Evolutionary conservation across 2,888 invertebrate species (phyloP).

Genomic region (Leucophenga maculata): DNA sequence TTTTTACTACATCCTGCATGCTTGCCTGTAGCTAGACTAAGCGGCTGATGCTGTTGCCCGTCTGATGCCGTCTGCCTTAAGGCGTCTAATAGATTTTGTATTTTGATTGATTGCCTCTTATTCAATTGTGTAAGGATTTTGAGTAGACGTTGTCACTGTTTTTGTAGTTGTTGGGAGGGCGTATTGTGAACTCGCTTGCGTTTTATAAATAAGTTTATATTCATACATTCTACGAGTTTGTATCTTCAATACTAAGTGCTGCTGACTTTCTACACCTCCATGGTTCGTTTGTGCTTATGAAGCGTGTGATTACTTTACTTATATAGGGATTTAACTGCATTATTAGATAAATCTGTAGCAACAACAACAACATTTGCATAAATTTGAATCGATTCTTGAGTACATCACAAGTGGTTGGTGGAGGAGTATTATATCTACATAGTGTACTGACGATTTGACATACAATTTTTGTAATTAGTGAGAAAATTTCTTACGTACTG

Average conservation of each 20-base stretch:
- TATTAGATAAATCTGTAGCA: slow-evolving; percentile 48
- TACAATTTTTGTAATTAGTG: too few species aligned
- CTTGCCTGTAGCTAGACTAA: background rate
- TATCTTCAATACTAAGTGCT: background rate
- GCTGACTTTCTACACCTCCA: slow-evolving; percentile 2
- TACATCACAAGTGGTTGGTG: too few species aligned
- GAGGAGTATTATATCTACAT: too few species aligned
- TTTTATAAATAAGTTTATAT: too few species aligned
- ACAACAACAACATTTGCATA: background rate
- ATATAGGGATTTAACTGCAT: slow-evolving; percentile 59
- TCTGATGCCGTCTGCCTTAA: background rate
- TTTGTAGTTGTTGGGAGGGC: too few species aligned
- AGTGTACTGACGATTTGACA: too few species aligned
- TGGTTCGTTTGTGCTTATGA: slow-evolving; percentile 59
- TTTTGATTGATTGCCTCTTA: slow-evolving; percentile 66
- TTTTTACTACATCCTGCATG: background rate
- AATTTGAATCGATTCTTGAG: background rate
- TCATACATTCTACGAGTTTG: too few species aligned
- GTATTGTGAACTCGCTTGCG: background rate
- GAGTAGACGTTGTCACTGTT: slow-evolving; percentile 4
- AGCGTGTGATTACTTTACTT: slow-evolving; percentile 64
- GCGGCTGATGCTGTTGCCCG: background rate
- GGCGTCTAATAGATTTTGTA: slow-evolving; percentile 61
- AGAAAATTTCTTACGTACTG: too few species aligned
- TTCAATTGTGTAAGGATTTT: slow-evolving; percentile 53